These are phyloP conservation scores for Neocrepidodera transversa DNA, from an alignment of 2,888 invertebrate genomes.

Conservation along the genomic window DNA sequence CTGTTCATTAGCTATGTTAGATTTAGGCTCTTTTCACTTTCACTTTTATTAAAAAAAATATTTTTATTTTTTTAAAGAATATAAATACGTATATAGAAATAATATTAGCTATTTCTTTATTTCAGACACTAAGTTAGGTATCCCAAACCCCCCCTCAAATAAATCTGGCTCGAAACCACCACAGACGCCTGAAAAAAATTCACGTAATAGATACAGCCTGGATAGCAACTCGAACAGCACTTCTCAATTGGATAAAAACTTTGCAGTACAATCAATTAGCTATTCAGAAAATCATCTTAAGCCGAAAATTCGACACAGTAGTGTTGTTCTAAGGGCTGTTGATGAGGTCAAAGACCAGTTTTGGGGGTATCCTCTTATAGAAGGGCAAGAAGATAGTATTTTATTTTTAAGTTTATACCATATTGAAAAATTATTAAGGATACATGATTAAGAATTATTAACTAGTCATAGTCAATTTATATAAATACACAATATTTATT, in stretches of 20 bases:
- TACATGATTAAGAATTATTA: slow-evolving; percentile 6
- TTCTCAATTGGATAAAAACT: not conserved
- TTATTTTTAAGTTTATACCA: slow-evolving; percentile 51
- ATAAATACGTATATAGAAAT: too few relatives aligned
- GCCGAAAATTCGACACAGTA: slow-evolving; percentile 15
- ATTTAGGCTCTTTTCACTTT: too few relatives aligned
- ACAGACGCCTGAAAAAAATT: not conserved
- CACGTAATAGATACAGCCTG: not conserved
- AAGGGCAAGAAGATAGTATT: slow-evolving; percentile 46
- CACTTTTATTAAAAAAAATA: too few relatives aligned
- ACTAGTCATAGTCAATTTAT: not conserved
- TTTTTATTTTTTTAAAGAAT: too few relatives aligned
- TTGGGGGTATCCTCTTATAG: slow-evolving; percentile 42
- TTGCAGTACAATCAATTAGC: not conserved
- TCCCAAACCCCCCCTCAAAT: not conserved
- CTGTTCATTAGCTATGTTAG: too few relatives aligned
- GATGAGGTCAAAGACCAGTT: slow-evolving; percentile 51
- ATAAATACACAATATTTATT: not conserved
- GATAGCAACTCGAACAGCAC: not conserved
- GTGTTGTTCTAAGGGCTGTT: slow-evolving; percentile 49
- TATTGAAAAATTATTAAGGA: slow-evolving; percentile 45
- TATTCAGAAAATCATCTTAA: not conserved
- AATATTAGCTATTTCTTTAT: too few relatives aligned
- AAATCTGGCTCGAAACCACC: not conserved
- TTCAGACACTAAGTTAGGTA: slow-evolving; percentile 11